Percentiles rank a stretch among this genome's conserved stretches.
Conservation (phyloP, 2,797 vertebrate species). For the Argentina silus region DNA sequence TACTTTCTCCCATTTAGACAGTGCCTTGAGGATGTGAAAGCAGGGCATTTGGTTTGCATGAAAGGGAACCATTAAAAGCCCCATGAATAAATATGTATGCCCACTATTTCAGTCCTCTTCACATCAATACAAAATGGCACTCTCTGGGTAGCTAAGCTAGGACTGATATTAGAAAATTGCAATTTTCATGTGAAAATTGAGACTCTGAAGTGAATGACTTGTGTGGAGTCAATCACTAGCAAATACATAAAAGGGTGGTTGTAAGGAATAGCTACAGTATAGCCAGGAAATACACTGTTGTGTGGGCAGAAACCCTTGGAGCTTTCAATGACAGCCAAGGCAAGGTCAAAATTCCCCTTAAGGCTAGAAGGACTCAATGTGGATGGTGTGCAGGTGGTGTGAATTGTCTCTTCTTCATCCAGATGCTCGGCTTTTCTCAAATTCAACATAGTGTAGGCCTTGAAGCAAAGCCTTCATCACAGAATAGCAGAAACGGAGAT, state of each 20-base stretch:
- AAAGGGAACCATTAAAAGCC: slow-evolving; percentile 24
- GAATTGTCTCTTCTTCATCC: not conserved
- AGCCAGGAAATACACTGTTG: not conserved
- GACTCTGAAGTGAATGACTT: too few relatives aligned
- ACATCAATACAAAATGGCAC: not conserved
- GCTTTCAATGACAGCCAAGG: not conserved
- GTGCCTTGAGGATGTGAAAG: slow-evolving; percentile 12
- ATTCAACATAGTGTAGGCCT: not conserved
- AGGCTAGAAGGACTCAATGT: not conserved
- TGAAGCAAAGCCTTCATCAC: not conserved
- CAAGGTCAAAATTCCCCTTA: not conserved
- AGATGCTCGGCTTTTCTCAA: not conserved
- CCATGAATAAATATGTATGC: slow-evolving; percentile 35
- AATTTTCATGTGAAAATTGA: not conserved
- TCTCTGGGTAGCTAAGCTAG: not conserved
- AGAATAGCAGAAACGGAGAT: not conserved
- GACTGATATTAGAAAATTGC: not conserved
- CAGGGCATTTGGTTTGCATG: slow-evolving; percentile 8
- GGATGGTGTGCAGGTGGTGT: not conserved
- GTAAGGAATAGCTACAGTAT: not conserved
- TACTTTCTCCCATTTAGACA: not conserved
- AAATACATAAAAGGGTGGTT: not conserved
- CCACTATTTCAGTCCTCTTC: slow-evolving; percentile 16
- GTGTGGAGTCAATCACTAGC: not conserved
- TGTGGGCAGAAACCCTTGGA: not conserved